Base-by-base conservation (phyloP, 64 coral and sea anemone genomes). In the Porites lutea region DNA sequence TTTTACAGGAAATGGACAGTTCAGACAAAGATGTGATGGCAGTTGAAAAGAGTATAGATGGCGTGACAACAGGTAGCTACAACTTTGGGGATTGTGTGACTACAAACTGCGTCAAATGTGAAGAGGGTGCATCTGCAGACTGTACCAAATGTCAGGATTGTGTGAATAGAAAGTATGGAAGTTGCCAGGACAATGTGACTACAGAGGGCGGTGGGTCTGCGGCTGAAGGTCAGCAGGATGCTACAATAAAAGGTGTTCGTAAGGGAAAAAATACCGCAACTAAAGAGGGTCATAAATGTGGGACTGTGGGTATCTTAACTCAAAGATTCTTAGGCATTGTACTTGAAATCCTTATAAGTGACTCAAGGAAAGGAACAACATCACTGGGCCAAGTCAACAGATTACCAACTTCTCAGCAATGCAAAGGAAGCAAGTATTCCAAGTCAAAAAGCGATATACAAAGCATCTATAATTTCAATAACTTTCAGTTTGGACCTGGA, bases 281-380 rank as follows among this genome's bases (percentile, higher is more conserved):
- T 12, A 12, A 46, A 65, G 43, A 66, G 2, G 6, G 0, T 52
- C 81, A 84, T 52, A 47, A 69, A 19, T 84, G 81, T 68, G 47
- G n/a, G n/a, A 9, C 45, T 46, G 68, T 84, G 12, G 92, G 92
- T 47, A 71, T 69, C 3, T 83, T 58, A 19, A 52, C 55, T 43
- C 73, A 18, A 53, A 19, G 19, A 18, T 87, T 97, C 68, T 55
- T 97, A 59, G 86, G 76, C 15, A 78, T 83, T 71, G 55, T 97
- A 63, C 61, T 97, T 58, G 46, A 85, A 91, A 97, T 97, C 65
- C 71, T 97, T 60, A 70, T 97, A 43, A 45, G 72, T 91, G 95
- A 97, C 73, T 97, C 95, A 94, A 74, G 65, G 6, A 63, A 13
- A 23, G 6, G 14, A 8, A 13, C 27, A 67, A 9, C 20, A 18